Base-by-base conservation (phyloP, 2,888 invertebrate genomes). In the Cabera pusaria region DNA sequence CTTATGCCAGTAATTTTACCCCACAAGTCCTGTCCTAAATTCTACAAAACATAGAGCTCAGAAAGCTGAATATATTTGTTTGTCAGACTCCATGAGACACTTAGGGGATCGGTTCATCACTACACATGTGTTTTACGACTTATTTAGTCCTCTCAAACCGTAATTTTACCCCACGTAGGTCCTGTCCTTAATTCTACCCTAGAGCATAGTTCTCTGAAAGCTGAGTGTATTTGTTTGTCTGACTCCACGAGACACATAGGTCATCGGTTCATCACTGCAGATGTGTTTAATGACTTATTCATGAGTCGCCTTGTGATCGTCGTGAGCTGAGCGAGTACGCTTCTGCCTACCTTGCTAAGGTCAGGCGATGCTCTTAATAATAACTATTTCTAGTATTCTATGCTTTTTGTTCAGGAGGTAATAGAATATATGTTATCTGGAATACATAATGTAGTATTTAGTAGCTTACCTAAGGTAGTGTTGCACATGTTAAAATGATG, bases 281-380 rank as follows among this genome's bases (percentile, higher is more conserved):
- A 67, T 72, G 64, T 66, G 62, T 72, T 75, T 71, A 78, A 78
- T 77, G 76, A 76, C 74, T 77, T 75, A 76, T 76, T 77, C 78
- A 78, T 71, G 73, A 64, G 51, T 54, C 32, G 49, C 52, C 50
- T 49, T 43, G 49, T 49, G 55, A 52, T 47, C 44, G 49, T 65
- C 69, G 67, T 70, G 69, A 64, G 61, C 66, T 60, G 53, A 17
- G 7, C 20, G 50, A 40, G 48, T 52, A 52, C 40, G 40, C 28
- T 17, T 49, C 44, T 42, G 35, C 50, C 52, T 51, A 38, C 48
- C 42, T 38, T 42, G 24, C 36, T 49, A 51, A 56, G 53, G 53
- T 52, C 53, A 51, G 21, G 6, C 8, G 27, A 17, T 22, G 12
- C 21, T 31, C 16, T 16, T 31, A 16, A 8, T 12, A 22, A 31